Evolutionary conservation across 2,797 vertebrate genomes (phyloP).

Genomic region (Lemur catta): DNA sequence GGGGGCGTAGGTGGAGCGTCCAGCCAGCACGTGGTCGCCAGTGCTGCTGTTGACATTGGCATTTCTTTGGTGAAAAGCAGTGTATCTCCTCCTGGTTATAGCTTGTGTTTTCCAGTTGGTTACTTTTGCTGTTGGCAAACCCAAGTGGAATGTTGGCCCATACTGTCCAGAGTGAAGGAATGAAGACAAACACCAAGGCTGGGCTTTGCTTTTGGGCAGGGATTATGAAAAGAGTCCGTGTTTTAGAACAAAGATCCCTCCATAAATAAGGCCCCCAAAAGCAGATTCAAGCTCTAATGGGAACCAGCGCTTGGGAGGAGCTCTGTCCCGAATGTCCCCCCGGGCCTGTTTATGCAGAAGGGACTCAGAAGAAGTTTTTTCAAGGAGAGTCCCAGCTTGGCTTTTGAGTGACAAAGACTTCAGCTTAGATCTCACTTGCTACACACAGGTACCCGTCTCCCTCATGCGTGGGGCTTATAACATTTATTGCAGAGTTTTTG

Average conservation of each 20-base stretch:
- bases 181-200: background rate
- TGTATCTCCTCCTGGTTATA: background rate
- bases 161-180: background rate
- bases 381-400: background rate
- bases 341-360: background rate
- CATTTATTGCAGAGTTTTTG: background rate
- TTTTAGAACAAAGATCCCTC: conserved; percentile 14
- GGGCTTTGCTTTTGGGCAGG: background rate
- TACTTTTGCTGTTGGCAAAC: background rate
- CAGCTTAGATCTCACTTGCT: no score
- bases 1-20: fast-evolving
- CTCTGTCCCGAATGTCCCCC: background rate
- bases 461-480: background rate
- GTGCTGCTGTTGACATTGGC: background rate
- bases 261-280: background rate
- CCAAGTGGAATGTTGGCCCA: conserved; percentile 30
- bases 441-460: background rate
- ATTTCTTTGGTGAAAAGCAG: background rate
- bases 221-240: background rate
- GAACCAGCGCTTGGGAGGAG: background rate
- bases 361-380: background rate
- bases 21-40: background rate
- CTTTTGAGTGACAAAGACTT: background rate
- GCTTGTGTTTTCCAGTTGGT: background rate
- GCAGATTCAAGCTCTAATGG: background rate